Evolutionary conservation across 2,113 vertebrate species (phyloP).

Genomic region (Oreotragus oreotragus): DNA sequence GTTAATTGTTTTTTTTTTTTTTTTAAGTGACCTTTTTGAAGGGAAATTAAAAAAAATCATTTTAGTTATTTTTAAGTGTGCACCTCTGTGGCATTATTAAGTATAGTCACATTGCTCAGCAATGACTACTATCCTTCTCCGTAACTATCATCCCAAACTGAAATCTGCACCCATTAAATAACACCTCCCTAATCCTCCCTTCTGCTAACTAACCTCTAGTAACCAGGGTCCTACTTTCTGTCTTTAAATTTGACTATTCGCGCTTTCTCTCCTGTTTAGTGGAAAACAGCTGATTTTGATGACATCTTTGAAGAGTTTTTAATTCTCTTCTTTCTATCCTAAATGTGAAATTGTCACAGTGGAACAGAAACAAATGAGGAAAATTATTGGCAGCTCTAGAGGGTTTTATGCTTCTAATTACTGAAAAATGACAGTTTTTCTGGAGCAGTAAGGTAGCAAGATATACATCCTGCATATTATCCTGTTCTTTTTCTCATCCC

Average conservation of each 20-base stretch:
- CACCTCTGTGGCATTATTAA: background rate
- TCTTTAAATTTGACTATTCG: background rate
- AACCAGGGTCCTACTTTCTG: background rate
- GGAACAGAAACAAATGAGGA: background rate
- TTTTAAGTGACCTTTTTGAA: too few relatives aligned
- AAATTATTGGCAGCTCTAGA: background rate
- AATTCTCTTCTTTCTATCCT: background rate
- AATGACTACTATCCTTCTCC: background rate
- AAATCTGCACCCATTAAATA: background rate
- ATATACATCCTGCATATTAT: background rate
- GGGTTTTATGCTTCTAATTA: conserved; percentile 3
- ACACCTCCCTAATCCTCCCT: background rate
- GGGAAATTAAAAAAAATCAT: too few relatives aligned
- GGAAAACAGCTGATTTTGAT: background rate
- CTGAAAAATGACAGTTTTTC: background rate
- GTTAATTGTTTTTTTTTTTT: too few relatives aligned
- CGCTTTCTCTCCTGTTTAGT: background rate
- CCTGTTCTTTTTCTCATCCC: background rate
- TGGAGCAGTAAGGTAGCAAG: background rate
- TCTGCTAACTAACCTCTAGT: background rate
- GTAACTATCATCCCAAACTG: background rate
- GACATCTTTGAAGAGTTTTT: background rate
- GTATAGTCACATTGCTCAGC: background rate
- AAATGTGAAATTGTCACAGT: background rate
- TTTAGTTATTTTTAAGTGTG: background rate